Conservation (phyloP, 2,797 vertebrate genomes). For the Sebastes kiyomatsui region DNA sequence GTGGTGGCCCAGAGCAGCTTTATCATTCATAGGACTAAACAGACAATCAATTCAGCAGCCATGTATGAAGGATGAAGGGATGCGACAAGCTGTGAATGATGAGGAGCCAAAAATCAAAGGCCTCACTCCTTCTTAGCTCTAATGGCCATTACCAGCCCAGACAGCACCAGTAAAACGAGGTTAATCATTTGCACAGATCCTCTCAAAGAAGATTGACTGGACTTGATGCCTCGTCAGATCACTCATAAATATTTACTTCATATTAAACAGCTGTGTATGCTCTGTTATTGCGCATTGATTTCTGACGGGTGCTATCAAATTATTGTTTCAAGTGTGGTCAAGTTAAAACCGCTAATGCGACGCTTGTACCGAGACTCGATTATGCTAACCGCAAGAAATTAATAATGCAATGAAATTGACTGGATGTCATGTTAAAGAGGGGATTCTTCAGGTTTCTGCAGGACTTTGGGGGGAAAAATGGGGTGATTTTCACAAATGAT, state of each 20-base stretch:
- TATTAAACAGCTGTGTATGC: slow-evolving; percentile 90
- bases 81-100: slow-evolving; percentile 98
- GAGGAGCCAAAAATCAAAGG: slow-evolving; percentile 93
- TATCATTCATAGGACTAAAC: slow-evolving; percentile 98
- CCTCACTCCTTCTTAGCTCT: slow-evolving; percentile 89
- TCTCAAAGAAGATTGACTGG: slow-evolving; percentile 97
- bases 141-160: slow-evolving; percentile 96
- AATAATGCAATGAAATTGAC: slow-evolving; percentile 67
- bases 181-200: slow-evolving; percentile 99
- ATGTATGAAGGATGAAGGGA: slow-evolving; percentile 94
- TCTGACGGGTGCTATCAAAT: slow-evolving; percentile 84
- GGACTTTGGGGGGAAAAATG: neutral
- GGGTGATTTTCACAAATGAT: neutral
- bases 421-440: slow-evolving; percentile 7
- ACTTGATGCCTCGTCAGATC: slow-evolving; percentile 95
- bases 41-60: slow-evolving; percentile 97
- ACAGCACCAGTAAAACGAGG: slow-evolving; percentile 94
- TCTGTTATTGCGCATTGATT: slow-evolving; percentile 95
- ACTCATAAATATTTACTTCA: slow-evolving; percentile 99
- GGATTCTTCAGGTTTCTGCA: slow-evolving; percentile 14
- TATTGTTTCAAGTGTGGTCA: slow-evolving; percentile 81
- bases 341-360: slow-evolving; percentile 67
- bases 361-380: slow-evolving; percentile 68
- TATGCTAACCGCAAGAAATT: slow-evolving; percentile 62
- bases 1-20: slow-evolving; percentile 85